Evolutionary conservation across 2,797 vertebrate species (phyloP).

Genomic region (Sebastes wilsoni): DNA sequence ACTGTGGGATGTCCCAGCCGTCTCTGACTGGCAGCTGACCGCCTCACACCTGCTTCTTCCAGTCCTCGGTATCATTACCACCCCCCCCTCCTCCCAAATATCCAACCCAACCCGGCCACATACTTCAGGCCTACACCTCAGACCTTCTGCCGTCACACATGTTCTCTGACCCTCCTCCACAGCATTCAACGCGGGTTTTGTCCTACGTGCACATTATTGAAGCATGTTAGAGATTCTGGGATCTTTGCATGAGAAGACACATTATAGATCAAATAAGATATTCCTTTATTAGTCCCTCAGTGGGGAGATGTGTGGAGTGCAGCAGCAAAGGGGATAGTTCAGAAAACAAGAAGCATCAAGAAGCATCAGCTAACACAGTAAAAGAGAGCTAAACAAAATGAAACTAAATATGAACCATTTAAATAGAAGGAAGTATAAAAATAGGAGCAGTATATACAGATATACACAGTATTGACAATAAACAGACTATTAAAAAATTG

Average conservation of each 20-base stretch:
- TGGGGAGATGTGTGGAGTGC: too few species aligned
- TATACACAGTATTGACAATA: too few species aligned
- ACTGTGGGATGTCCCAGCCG: conserved; percentile 34
- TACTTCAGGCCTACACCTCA: neutral
- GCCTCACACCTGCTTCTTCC: conserved; percentile 61
- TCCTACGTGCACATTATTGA: neutral
- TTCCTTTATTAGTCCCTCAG: too few species aligned
- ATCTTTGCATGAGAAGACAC: neutral
- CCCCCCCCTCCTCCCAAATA: neutral
- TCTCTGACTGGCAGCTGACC: conserved; percentile 43
- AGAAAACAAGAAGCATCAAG: too few species aligned
- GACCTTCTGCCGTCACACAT: neutral
- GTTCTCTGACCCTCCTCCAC: neutral
- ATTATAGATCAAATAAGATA: too few species aligned
- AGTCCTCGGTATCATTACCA: conserved; percentile 17
- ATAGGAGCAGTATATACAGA: too few species aligned
- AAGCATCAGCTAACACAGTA: too few species aligned
- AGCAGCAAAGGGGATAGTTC: too few species aligned
- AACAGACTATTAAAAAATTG: too few species aligned
- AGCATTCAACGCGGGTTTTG: neutral
- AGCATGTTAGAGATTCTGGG: neutral
- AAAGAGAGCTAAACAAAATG: too few species aligned
- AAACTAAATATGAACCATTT: too few species aligned
- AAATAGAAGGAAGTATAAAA: too few species aligned
- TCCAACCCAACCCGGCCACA: neutral